Percentiles rank a stretch among this genome's conserved stretches.
phyloP scores from a whole-genome alignment of 1,140 invertebrate species.

The Steinernema feltiae region DNA sequence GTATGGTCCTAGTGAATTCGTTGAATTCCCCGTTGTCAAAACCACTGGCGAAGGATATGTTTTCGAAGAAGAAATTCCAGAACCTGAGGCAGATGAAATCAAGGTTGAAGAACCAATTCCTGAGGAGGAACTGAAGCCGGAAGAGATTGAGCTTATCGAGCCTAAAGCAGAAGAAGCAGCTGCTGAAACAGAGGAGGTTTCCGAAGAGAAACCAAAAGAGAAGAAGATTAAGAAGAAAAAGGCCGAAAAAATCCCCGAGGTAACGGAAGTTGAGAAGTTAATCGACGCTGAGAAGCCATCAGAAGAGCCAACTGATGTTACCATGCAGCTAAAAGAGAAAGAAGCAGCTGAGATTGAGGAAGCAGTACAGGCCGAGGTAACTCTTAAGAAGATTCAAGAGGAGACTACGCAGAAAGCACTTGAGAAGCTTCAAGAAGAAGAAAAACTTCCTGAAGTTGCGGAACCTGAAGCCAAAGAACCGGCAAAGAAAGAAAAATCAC shows the following conservation, averaged over 20 bases:
- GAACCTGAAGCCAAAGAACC: constrained; percentile 11
- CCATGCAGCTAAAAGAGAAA: too few species aligned
- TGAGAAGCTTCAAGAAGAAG: not conserved
- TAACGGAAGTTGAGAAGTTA: too few species aligned
- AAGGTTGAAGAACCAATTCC: not conserved
- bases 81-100: not conserved
- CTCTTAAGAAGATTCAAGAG: too few species aligned
- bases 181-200: not conserved
- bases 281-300: too few species aligned
- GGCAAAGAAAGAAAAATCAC: constrained; percentile 8
- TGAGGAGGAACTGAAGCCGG: not conserved
- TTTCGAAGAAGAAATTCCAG: not conserved
- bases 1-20: constrained; percentile 47
- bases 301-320: too few species aligned
- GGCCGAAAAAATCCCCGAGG: not conserved
- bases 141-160: not conserved
- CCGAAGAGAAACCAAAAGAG: not conserved
- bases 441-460: not conserved
- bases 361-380: not conserved
- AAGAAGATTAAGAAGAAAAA: not conserved
- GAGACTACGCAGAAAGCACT: too few species aligned
- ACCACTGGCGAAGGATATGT: not conserved
- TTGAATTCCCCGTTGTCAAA: not conserved
- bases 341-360: too few species aligned
- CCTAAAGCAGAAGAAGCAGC: not conserved